phyloP scores from a whole-genome alignment of 2,888 invertebrate genomes.

The Acanthosepion esculentum region DNA sequence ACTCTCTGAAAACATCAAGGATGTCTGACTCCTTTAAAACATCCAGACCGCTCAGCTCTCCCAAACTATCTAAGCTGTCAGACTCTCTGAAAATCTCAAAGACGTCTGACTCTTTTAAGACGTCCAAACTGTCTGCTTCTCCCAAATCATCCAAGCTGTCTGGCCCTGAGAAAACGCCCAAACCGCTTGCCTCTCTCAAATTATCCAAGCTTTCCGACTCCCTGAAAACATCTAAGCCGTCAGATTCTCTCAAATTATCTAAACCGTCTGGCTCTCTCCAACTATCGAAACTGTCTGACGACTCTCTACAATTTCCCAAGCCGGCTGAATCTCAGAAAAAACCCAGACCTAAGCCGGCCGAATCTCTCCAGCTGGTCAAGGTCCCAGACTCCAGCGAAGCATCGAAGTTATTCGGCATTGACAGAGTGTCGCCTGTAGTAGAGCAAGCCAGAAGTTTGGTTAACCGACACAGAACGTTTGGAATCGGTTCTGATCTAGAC shows the following conservation, averaged over 20 bases:
- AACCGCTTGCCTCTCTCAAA: not conserved
- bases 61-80: not conserved
- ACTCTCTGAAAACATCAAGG: not conserved
- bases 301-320: not conserved
- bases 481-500: not conserved
- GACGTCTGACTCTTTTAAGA: not conserved
- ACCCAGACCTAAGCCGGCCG: not conserved
- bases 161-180: not conserved
- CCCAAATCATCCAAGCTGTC: not conserved
- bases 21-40: not conserved
- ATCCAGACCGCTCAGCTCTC: not conserved
- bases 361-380: not conserved
- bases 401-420: not conserved
- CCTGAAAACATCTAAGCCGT: not conserved
- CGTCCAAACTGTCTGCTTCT: not conserved
- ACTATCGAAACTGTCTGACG: not conserved
- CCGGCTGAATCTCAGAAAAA: not conserved
- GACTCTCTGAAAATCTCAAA: not conserved
- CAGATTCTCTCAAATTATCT: not conserved
- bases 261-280: not conserved
- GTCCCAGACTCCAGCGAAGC: not conserved
- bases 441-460: not conserved
- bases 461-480: not conserved
- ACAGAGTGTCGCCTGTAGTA: not conserved
- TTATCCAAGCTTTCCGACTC: not conserved